These are phyloP conservation scores for Ginglymostoma cirratum DNA, from an alignment of 2,113 vertebrate genomes.

Conservation along the genomic window DNA sequence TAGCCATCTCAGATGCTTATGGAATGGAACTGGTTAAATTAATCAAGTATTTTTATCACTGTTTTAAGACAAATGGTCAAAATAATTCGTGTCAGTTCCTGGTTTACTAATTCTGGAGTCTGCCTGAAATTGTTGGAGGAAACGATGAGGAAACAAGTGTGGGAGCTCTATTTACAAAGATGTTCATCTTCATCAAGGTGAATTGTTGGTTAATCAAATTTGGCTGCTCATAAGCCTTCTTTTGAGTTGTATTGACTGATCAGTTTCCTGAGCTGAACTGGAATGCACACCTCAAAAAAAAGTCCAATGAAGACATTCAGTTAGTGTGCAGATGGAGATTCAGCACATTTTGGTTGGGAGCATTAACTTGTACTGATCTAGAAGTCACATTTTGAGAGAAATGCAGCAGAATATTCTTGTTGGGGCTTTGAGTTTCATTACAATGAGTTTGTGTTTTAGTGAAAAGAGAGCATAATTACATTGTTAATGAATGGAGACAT, in stretches of 20 bases:
- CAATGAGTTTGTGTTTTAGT: not conserved
- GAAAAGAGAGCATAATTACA: not conserved
- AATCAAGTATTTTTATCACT: not conserved
- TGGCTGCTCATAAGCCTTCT: not conserved
- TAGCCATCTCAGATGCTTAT: not conserved
- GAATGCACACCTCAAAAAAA: not conserved
- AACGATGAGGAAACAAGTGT: not conserved
- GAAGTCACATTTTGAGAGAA: not conserved
- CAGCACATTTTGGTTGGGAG: not conserved
- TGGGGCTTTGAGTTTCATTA: not conserved
- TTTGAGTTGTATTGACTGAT: not conserved
- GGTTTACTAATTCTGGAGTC: not conserved
- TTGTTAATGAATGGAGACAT: not conserved
- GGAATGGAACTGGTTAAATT: not conserved
- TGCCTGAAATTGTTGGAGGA: not conserved
- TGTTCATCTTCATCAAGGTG: not conserved
- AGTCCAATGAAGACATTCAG: not conserved
- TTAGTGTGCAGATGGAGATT: not conserved
- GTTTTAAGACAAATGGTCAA: not conserved
- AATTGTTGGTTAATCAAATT: not conserved
- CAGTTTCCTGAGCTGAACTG: not conserved
- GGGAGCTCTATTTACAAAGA: not conserved
- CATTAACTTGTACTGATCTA: not conserved
- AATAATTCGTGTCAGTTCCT: not conserved
- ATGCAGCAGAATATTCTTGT: not conserved